Conservation (phyloP, 2,888 invertebrate genomes). For the Hirudinaria manillensis region DNA sequence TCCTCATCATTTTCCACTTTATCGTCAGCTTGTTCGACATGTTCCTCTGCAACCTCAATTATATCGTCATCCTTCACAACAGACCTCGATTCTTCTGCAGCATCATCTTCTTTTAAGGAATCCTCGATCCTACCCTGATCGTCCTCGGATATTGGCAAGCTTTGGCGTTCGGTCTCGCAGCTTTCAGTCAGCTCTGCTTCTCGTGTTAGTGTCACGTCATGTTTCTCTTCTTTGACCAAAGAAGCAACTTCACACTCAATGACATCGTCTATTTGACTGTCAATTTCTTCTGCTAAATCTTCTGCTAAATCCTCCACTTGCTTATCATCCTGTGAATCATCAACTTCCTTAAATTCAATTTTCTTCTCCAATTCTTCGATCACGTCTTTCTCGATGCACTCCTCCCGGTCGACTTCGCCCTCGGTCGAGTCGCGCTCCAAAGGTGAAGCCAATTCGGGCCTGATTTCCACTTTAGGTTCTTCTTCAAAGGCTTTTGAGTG, state of each 20-base stretch:
- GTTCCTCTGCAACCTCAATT: not conserved
- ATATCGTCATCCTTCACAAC: too few species aligned
- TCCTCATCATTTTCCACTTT: slow-evolving; percentile 1
- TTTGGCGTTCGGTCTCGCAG: too few species aligned
- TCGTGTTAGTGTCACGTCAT: too few species aligned
- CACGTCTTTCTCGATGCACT: too few species aligned
- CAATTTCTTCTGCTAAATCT: not conserved
- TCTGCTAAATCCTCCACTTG: not conserved
- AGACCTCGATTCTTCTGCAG: too few species aligned
- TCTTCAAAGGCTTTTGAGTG: not conserved
- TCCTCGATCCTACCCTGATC: not conserved
- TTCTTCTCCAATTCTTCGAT: not conserved
- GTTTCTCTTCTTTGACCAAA: too few species aligned
- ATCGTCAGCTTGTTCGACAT: not conserved
- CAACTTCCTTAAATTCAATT: not conserved
- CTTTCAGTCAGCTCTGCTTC: too few species aligned
- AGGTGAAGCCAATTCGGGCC: too few species aligned
- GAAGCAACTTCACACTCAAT: too few species aligned
- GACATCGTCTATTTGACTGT: not conserved
- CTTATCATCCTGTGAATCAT: not conserved
- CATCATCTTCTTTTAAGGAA: not conserved
- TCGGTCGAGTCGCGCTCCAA: too few species aligned
- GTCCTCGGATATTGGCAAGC: not conserved
- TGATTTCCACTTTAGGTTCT: not conserved
- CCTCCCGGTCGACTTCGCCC: too few species aligned